Percentiles rank a stretch among this genome's conserved stretches.
Evolutionary conservation across 2,888 invertebrate species (phyloP).

Genomic region (Adelphocoris suturalis): DNA sequence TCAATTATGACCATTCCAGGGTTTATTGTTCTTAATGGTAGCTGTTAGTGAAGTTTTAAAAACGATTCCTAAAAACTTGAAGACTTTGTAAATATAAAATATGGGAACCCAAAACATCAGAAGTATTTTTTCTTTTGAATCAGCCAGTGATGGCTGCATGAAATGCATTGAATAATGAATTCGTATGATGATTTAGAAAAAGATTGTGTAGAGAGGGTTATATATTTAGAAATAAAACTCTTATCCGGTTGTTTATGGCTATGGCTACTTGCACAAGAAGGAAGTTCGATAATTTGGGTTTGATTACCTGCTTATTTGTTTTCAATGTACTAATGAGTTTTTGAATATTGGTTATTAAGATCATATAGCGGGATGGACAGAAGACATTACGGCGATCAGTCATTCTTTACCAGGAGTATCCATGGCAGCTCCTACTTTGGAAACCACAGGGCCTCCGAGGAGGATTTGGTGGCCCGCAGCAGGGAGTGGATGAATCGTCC

Average conservation of each 20-base stretch:
- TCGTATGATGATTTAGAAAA: background rate
- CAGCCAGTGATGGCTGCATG: too few species aligned
- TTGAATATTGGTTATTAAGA: constrained; percentile 65
- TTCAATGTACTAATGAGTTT: constrained; percentile 69
- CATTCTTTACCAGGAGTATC: constrained; percentile 63
- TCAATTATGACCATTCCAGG: too few species aligned
- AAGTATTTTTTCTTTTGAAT: too few species aligned
- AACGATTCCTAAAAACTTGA: too few species aligned
- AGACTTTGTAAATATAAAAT: too few species aligned
- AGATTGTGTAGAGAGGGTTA: background rate
- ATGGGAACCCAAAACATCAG: too few species aligned
- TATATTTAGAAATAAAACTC: background rate
- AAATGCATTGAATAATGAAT: too few species aligned
- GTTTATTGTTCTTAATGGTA: too few species aligned
- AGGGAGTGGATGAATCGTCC: constrained; percentile 74
- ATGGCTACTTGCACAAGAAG: constrained; percentile 9
- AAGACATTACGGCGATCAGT: constrained; percentile 73
- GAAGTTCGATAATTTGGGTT: constrained; percentile 55
- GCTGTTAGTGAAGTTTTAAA: too few species aligned
- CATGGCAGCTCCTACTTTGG: constrained; percentile 69
- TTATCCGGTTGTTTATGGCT: background rate
- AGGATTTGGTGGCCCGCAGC: constrained; percentile 74
- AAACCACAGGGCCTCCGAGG: constrained; percentile 66
- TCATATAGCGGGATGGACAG: constrained; percentile 74
- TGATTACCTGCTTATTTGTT: background rate